Evolutionary conservation across 2,888 invertebrate genomes (phyloP).

Genomic region (Trachelus troglodyta): DNA sequence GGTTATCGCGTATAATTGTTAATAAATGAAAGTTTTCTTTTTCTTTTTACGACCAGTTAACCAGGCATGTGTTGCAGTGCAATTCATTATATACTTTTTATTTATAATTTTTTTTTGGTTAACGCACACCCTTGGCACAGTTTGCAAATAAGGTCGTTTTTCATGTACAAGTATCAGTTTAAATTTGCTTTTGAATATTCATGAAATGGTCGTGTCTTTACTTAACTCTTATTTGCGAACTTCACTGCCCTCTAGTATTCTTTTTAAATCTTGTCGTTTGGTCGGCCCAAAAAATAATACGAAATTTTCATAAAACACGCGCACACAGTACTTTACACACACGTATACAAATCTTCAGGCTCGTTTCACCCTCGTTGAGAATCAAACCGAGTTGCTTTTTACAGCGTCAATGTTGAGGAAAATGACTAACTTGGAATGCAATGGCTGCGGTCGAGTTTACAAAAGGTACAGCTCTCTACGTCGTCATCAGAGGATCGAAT

Average conservation of each 20-base stretch:
- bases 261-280: too few relatives aligned
- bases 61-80: constrained; percentile 31
- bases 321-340: too few relatives aligned
- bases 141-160: background rate
- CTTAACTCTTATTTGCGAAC: too few relatives aligned
- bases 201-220: background rate
- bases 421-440: constrained; percentile 33
- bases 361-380: background rate
- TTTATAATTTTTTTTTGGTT: background rate
- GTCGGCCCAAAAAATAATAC: too few relatives aligned
- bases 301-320: too few relatives aligned
- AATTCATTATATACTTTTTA: constrained; percentile 15
- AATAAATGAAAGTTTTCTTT: constrained; percentile 39
- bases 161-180: background rate
- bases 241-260: too few relatives aligned
- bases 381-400: constrained; percentile 28
- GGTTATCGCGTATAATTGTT: constrained; percentile 32
- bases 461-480: constrained; percentile 30
- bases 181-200: background rate
- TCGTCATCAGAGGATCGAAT: constrained; percentile 33
- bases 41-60: constrained; percentile 29
- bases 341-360: too few relatives aligned
- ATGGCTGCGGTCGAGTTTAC: constrained; percentile 30
- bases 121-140: background rate
- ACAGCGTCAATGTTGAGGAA: constrained; percentile 30